Base-by-base conservation (phyloP, 1,140 invertebrate genomes). In the Drosophila kohkoa region DNA sequence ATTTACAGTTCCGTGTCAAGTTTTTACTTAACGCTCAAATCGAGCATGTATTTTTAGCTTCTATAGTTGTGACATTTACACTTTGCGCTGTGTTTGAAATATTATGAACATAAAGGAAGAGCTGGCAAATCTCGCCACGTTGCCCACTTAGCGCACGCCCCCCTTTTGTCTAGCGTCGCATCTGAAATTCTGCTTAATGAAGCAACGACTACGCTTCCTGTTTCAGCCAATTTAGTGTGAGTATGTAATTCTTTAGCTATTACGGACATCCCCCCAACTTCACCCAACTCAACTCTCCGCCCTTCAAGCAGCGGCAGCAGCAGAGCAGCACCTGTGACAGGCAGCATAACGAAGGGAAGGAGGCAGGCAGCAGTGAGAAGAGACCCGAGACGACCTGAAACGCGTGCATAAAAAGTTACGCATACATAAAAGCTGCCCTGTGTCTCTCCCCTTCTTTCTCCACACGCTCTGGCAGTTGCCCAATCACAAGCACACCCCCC, bases 231-330 rank as follows among this genome's bases (percentile, higher is more conserved):
- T 91, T 91, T 91, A 82, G 82, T 89, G 80, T 91, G 85, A 86
- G 85, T 86, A 79, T 91, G 89, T 91, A 91, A 91, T 91, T 91
- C 89, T 91, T 91, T 91, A 91, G 77, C 89, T 77, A 91, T 91
- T 91, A 91, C 76, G 82, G 79, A 87, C 81, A 78, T 66, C 64
- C 72, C 32, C 45, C 43, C 13, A 41, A 38, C 35, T 38, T 38
- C 52, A 66, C 30, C 16, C 35, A 43, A 41, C n/a, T 48, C 46
- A 15, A 20, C 13, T 10, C 13, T 20, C 11, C 62, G 41, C 15
- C 30, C 49, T 5, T 38, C 51, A 25, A 16, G 54, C 32, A 41
- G 38, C 32, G n/a, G 38, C 57, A 16, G 54, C 32, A 41, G 38
- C 57, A 60, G 68, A 6, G 41, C 67, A 78, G 70, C 83, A 88